Evolutionary conservation across 2,113 vertebrate genomes (phyloP), one percentile per base, ranked within the genome.

Genomic region (Buteo buteo): DNA sequence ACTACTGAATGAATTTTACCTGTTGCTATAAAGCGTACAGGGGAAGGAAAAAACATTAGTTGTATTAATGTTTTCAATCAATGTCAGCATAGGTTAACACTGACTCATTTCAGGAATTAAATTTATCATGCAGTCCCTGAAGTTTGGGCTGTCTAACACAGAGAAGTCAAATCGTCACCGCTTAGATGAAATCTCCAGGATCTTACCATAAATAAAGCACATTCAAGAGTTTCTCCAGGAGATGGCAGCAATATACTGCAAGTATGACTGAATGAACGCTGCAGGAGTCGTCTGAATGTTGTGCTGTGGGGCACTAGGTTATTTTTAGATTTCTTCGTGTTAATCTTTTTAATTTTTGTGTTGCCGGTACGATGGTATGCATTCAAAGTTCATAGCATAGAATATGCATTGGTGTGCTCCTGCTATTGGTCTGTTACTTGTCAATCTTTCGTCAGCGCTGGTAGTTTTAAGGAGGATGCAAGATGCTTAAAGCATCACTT

Each of bases 191-290:
- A 66, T 59, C 54, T 40, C 28, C 22, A 16, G n/a, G 61, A 78
- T 80, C 22, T 76, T 86, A 6, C 44, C 10, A 5, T 64, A 40
- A 50, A 54, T 72, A 66, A 62, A 76, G 58, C 50, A 11, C 86
- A 47, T 97, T 95, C 74, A 25, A 8, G 62, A 26, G 10, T 71
- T 34, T 71, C 47, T 74, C 98, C 98, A 98, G 98, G 67, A 98
- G 98, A 58, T 98, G 98, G 98, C 98, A 98, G 98, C 98, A 98
- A 24, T 54, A 73, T 57, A 81, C 97, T 94, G 94, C 36, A 3
- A 69, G 69, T 90, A 14, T 7, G 20, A 5, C 32, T 58, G 82
- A 90, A 57, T 55, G 91, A 96, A 7, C 94, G 1, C 62, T 71
- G 4, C 92, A 0, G 74, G 65, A 89, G 73, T 15, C 38, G 29